Evolutionary conservation across 2,797 vertebrate genomes (phyloP), one percentile per base, ranked within the genome.

Genomic region (Cephalopachus bancanus): DNA sequence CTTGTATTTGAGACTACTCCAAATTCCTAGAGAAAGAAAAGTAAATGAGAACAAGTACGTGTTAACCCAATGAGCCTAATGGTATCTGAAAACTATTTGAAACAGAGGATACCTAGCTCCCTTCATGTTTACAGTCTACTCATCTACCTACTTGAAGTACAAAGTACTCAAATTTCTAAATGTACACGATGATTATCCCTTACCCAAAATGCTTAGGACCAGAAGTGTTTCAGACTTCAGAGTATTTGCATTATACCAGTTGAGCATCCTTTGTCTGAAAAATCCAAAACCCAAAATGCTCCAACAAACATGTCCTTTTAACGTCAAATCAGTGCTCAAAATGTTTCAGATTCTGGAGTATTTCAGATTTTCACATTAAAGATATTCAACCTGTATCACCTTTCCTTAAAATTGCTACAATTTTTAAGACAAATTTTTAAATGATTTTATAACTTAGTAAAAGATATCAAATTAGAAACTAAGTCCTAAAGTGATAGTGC

Each of bases 1-100:
- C 99, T 99, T 95, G 99, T 99, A 98, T 99, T 99, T 97, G 99
- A 99, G 97, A 99, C 99, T 75, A 99, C 99, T 97, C 99, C 99
- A 99, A 99, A 99, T 99, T 99, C 99, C 99, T 99, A 96, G 88
- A 97, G 44, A 97, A 97, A 97, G 37, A 97, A 95, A 15, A 69
- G 44, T 95, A 90, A 90, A 93, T 28, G 44, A 97, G 64, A 75
- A 97, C 95, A 97, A 91, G 81, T 81, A 97, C 44, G 57, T 5
- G 74, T 26, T 86, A 96, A 83, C 15, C 20, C 69, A 91, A 81
- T 20, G 20, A 96, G 84, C 15, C 74, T 60, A 55, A 49, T 44
- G 15, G 10, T 85, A 89, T 62, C 44, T 97, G 69, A 93, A 20
- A 19, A 89, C 78, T 91, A 84, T 71, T 93, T 26, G 94, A 94